A percentile compares a stretch with the other conserved stretches of the same genome.
Conservation (phyloP, 1,140 invertebrate species). For the Diprion similis region DNA sequence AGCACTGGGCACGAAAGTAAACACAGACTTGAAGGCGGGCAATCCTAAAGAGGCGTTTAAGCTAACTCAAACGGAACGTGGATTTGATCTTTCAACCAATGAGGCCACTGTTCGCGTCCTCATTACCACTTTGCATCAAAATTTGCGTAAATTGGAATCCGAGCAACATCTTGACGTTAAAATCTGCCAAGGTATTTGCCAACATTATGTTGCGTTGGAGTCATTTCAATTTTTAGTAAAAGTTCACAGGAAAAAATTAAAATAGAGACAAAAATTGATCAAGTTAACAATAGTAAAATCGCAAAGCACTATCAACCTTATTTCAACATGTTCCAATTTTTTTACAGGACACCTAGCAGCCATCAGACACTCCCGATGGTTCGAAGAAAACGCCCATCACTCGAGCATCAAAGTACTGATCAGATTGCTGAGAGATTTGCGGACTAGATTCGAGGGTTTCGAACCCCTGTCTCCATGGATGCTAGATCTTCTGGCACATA, state of each 20-base stretch:
- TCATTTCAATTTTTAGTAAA: too few species aligned
- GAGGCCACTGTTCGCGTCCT: slow-evolving; percentile 88
- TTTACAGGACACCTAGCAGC: slow-evolving; percentile 86
- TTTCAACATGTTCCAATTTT: background rate
- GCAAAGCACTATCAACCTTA: background rate
- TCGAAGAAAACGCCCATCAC: slow-evolving; percentile 98
- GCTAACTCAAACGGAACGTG: slow-evolving; percentile 74
- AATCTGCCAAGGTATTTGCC: slow-evolving; percentile 53
- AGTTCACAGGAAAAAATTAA: too few species aligned
- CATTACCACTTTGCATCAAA: slow-evolving; percentile 92
- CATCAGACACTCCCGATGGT: slow-evolving; percentile 95
- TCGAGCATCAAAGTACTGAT: slow-evolving; percentile 97
- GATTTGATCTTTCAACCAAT: slow-evolving; percentile 82
- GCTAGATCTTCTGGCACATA: slow-evolving; percentile 94
- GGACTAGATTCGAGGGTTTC: slow-evolving; percentile 88
- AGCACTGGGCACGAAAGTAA: slow-evolving; percentile 87
- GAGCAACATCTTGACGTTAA: slow-evolving; percentile 67
- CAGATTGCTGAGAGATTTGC: slow-evolving; percentile 88
- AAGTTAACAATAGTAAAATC: too few species aligned
- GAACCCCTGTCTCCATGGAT: slow-evolving; percentile 95
- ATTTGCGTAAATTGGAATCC: slow-evolving; percentile 90
- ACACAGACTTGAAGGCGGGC: slow-evolving; percentile 71
- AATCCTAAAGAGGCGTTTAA: slow-evolving; percentile 68
- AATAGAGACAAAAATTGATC: background rate
- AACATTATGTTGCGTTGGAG: too few species aligned